Percentiles rank a stretch among this genome's conserved stretches.
Evolutionary conservation across 2,888 invertebrate species (phyloP).

Genomic region (Eupithecia dodoneata): DNA sequence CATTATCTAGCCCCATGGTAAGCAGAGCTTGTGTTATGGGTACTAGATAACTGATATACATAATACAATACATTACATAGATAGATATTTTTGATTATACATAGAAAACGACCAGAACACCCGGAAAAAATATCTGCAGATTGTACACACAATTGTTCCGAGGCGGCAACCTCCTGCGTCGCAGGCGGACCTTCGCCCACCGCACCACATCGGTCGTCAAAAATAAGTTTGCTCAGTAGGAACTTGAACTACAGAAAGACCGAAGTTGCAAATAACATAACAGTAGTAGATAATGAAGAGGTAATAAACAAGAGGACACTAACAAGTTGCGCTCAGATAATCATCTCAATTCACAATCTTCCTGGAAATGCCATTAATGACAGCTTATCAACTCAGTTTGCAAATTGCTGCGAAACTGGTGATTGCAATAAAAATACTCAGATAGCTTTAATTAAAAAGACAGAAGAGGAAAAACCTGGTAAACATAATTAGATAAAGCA

Average conservation of each 20-base stretch:
- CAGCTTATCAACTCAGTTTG: slow-evolving; percentile 39
- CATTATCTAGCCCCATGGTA: too few species aligned
- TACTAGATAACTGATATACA: too few species aligned
- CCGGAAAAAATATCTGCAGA: too few species aligned
- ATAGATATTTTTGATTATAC: too few species aligned
- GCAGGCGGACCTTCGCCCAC: too few species aligned
- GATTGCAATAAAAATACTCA: slow-evolving; percentile 26
- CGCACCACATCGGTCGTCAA: too few species aligned
- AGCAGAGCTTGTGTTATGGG: too few species aligned
- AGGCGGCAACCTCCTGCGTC: too few species aligned
- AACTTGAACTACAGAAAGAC: background rate
- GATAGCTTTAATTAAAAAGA: slow-evolving; percentile 11
- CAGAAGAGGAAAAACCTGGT: slow-evolving; percentile 8
- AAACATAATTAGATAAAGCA: background rate
- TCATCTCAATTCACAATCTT: slow-evolving; percentile 60
- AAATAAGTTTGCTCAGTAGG: background rate
- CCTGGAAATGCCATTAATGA: slow-evolving; percentile 58
- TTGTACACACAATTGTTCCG: too few species aligned
- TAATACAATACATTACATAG: too few species aligned
- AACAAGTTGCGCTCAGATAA: slow-evolving; percentile 59
- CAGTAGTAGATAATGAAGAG: background rate
- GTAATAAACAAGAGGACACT: slow-evolving; percentile 61
- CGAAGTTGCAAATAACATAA: slow-evolving; percentile 42
- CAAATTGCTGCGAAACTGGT: slow-evolving; percentile 28
- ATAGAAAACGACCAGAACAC: too few species aligned